Base-by-base conservation (phyloP, 2,888 invertebrate species). In the Xanthorhoe designata region DNA sequence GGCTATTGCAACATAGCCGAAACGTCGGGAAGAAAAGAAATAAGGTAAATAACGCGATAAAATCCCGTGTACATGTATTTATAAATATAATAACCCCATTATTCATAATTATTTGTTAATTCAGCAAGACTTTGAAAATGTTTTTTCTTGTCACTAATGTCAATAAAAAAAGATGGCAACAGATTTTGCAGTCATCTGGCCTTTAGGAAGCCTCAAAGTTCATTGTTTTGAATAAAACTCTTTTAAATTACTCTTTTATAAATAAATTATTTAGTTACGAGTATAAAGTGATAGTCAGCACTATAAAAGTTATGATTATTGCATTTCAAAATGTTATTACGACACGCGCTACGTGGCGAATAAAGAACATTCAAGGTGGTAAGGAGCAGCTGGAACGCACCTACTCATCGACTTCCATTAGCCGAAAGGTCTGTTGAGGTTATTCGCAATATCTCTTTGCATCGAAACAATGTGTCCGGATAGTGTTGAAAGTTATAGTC, bases 401-500 rank as follows among this genome's bases (percentile, higher is more conserved):
- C 38, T 68, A 53, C 63, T 60, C 58, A 67, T 66, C 62, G 61
- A 61, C 62, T 61, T 62, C 61, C 60, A 69, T 66, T 69, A 70
- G 50, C 50, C 35, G 61, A 72, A 69, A 70, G 66, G 66, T 65
- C 50, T 67, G 63, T 64, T 56, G 59, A 64, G 42, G 55, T 61
- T 62, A 66, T 55, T 52, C 65, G 64, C 63, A 56, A 70, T 65
- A 68, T 66, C 52, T 52, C 61, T 54, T 53, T 55, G 55, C 57
- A 53, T 60, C 65, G 52, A 59, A 65, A 67, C 66, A 68, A 72
- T 76, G 74, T 75, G 76, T 75, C 73, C 74, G 76, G 76, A 79
- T 80, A 72, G 73, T 74, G 86, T 73, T 82, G 87, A 87, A 84
- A 85, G 78, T 70, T 70, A 75, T 75, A 75, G 79, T 74, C 60